Evolutionary conservation across 2,888 invertebrate genomes (phyloP), one percentile per base, ranked within the genome.

Genomic region (Eurytoma adleriae): DNA sequence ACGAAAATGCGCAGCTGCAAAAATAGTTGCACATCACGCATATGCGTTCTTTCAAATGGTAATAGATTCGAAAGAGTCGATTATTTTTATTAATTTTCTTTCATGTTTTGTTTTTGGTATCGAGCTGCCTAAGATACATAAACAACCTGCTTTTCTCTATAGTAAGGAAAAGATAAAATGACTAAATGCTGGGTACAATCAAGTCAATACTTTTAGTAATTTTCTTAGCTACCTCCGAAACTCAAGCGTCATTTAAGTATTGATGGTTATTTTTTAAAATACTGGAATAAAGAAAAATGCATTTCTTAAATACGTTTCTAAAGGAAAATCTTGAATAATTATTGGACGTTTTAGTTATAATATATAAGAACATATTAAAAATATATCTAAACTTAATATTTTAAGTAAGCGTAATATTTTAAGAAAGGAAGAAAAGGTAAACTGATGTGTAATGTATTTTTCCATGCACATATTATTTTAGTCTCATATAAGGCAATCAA

Each of bases 1-100:
- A 83, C 86, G 86, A 87, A 88, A 89, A 87, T 83, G 83, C 83
- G 81, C 86, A 87, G 87, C 87, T 89, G 88, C 86, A 89, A 90
- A 88, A 88, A 89, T 89, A 89, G 88, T 88, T 86, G 86, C 86
- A 83, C 24, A 24, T 24, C 24, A 24, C 85, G 85, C 86, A 80
- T 79, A 87, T 85, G 82, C 74, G 75, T 83, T 83, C 82, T 66
- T 75, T 75, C 40, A 54, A 75, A 69, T 78, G 66, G 79, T 73
- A 40, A 66, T 68, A 13, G 20, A 72, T n/a, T 66, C 70, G 59
- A 20, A 67, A 76, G 50, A 48, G 61, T 71, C 40, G 27, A 71
- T 48, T 57, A 56, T 62, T 71, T 69, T 20, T 66, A 50, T 48
- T 59, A 20, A 5, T 70, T 69, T 71, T 68, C 67, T 69, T 76